Conservation (phyloP, 2,113 vertebrate genomes). For the Siniperca chuatsi region DNA sequence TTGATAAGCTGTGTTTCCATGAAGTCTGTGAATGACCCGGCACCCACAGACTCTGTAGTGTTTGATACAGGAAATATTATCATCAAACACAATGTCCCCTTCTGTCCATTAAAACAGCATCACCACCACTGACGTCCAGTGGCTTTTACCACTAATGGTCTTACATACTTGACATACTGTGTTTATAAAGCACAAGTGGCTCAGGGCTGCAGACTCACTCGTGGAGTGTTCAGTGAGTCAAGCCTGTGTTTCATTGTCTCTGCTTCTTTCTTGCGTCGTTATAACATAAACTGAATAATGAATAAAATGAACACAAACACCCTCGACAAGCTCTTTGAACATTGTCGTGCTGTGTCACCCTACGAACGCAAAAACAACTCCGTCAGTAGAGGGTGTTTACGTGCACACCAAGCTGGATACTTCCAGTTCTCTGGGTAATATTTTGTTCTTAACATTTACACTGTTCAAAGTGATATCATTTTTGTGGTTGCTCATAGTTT, state of each 20-base stretch:
- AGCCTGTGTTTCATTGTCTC: constrained; percentile 7
- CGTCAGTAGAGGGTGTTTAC: not conserved
- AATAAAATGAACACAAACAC: not conserved
- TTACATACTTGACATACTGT: constrained; percentile 21
- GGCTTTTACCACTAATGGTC: constrained; percentile 45
- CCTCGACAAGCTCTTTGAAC: not conserved
- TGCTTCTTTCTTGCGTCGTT: not conserved
- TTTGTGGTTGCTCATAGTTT: not conserved
- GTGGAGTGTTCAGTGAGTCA: constrained; percentile 15
- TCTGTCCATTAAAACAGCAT: not conserved
- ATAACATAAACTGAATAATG: not conserved
- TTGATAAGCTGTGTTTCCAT: not conserved
- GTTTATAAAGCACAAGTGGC: constrained; percentile 38
- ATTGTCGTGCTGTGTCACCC: not conserved
- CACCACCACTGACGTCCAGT: not conserved
- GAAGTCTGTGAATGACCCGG: not conserved
- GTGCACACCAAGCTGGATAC: too few species aligned
- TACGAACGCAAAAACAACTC: not conserved
- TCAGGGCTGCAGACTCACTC: constrained; percentile 26
- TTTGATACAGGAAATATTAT: not conserved
- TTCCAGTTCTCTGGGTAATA: not conserved
- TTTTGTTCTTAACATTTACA: not conserved
- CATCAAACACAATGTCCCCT: constrained; percentile 17
- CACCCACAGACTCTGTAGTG: not conserved
- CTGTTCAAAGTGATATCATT: not conserved